Evolutionary conservation across 2,113 vertebrate species (phyloP).

Genomic region (Copsychus sechellarum): DNA sequence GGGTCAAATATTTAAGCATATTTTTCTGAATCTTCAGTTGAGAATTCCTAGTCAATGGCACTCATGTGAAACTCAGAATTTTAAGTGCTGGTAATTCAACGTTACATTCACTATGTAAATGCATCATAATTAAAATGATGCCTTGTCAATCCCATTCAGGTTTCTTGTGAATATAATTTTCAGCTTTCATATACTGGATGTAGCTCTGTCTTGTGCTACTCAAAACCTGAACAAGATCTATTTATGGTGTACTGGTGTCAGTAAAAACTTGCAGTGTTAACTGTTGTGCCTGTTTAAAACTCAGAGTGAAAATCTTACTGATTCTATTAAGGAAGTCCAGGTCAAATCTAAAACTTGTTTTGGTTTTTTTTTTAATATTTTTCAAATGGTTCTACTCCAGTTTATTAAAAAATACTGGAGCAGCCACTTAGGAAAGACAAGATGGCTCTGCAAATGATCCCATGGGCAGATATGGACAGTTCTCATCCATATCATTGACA

Average conservation of each 20-base stretch:
- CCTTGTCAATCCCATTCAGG: slow-evolving; percentile 32
- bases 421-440: not conserved
- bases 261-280: not conserved
- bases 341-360: not conserved
- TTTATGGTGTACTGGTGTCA: not conserved
- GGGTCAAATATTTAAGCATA: slow-evolving; percentile 34
- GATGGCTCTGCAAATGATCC: not conserved
- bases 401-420: not conserved
- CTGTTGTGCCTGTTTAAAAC: not conserved
- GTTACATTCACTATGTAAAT: slow-evolving; percentile 7
- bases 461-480: not conserved
- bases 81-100: not conserved
- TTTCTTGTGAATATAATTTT: slow-evolving; percentile 15
- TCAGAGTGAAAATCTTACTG: not conserved
- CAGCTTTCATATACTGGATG: not conserved
- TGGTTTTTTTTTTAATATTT: not conserved
- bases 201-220: not conserved
- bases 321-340: not conserved
- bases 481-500: not conserved
- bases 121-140: slow-evolving; percentile 28
- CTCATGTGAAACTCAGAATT: slow-evolving; percentile 12
- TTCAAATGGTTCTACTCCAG: not conserved
- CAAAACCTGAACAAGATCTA: not conserved
- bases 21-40: slow-evolving; percentile 30
- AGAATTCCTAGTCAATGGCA: slow-evolving; percentile 22